Base-by-base conservation (phyloP, 2,113 vertebrate genomes). In the Podarcis muralis region DNA sequence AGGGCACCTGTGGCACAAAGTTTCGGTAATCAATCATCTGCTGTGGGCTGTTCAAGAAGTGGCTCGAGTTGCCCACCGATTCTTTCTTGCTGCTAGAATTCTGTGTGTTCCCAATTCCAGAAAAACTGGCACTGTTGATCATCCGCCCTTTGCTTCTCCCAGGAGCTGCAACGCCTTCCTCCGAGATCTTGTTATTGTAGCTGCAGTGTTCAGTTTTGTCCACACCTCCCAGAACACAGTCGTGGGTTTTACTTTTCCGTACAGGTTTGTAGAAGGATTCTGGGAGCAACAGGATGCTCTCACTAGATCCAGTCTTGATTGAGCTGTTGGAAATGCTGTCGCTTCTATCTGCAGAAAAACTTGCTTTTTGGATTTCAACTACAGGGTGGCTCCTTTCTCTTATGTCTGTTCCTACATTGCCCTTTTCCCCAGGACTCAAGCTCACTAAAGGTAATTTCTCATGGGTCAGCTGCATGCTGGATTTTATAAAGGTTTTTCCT, bases 1-100 rank as follows among this genome's bases (percentile, higher is more conserved):
- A 98, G 87, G 98, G 98, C 96, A 97, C 95, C 95, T 98, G 98
- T 88, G 98, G 97, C 74, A 97, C 98, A 84, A 98, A 97, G 95
- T 98, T 97, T 88, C 97, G 96, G 85, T 98, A 98, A 92, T 98
- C 98, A 0, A 98, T 98, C 92, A 98, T 98, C 91, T 96, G 96
- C 77, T 92, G 97, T 40, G 93, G 93, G 91, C 96, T 96, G 89
- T 94, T 95, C 0, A 91, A 85, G 69, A 95, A 94, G 43, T 89
- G 90, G 76, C 94, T 90, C 25, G 93, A 93, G 78, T 90, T 96
- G 27, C 96, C 94, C 43, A 90, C 78, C 6, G 96, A 82, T 86
- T 96, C 94, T 71, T 92, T 95, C 87, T 93, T 95, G 2, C 90
- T 91, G 88, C 89, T 92, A 40, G 95, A 74, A 77, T 91, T 92